phyloP scores from a whole-genome alignment of 1,140 invertebrate species.

The Heliothis virescens region DNA sequence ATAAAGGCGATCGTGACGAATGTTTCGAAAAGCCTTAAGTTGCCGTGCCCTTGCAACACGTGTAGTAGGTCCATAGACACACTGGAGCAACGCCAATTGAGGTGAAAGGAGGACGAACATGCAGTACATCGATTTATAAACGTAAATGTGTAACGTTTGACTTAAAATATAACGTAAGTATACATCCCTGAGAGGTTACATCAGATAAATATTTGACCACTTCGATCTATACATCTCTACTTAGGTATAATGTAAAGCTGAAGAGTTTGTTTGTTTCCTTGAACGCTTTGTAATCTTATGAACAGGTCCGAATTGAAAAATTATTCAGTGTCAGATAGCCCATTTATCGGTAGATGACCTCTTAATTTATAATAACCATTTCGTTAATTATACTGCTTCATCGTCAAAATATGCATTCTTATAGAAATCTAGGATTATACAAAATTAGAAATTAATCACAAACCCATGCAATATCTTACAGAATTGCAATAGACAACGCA shows the following conservation, averaged over 20 bases:
- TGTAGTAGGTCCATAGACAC: constrained; percentile 66
- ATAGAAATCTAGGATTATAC: too few species aligned
- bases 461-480: neutral
- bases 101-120: constrained; percentile 69
- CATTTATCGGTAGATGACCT: too few species aligned
- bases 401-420: too few species aligned
- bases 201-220: too few species aligned
- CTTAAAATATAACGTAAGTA: neutral
- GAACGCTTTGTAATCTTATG: neutral
- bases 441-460: too few species aligned
- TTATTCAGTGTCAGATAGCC: too few species aligned
- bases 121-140: neutral
- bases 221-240: too few species aligned
- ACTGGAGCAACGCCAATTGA: constrained; percentile 62
- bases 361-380: too few species aligned
- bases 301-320: neutral
- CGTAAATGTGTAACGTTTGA: too few species aligned
- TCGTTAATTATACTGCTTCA: too few species aligned
- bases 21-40: constrained; percentile 67
- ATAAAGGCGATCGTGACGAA: constrained; percentile 32
- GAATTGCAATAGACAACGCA: neutral
- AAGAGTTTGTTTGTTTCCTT: too few species aligned
- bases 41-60: constrained; percentile 62
- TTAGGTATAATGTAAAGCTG: too few species aligned
- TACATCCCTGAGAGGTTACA: neutral